Conservation (phyloP, 1,140 invertebrate genomes). For the Oreohelix idahoensis region DNA sequence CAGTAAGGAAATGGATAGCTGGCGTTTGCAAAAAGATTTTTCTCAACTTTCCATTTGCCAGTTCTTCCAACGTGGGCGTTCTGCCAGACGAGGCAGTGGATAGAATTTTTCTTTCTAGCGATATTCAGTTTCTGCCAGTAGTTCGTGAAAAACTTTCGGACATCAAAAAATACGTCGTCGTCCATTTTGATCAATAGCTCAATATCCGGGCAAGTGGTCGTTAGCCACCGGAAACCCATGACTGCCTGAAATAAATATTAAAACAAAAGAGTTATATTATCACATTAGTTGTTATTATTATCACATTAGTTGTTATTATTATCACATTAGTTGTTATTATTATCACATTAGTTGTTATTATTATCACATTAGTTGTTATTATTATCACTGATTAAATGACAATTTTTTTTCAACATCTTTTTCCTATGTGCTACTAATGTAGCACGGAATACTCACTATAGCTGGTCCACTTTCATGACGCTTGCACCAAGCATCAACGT, state of each 20-base stretch:
- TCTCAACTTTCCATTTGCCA: slow-evolving; percentile 42
- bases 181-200: slow-evolving; percentile 89
- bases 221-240: slow-evolving; percentile 87
- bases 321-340: too few species aligned
- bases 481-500: too few species aligned
- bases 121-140: background rate
- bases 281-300: too few species aligned
- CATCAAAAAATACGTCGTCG: slow-evolving; percentile 88
- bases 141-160: slow-evolving; percentile 73
- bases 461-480: too few species aligned
- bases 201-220: slow-evolving; percentile 78
- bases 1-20: slow-evolving; percentile 66
- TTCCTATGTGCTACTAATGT: too few species aligned
- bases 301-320: too few species aligned
- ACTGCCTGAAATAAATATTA: slow-evolving; percentile 73
- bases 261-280: too few species aligned
- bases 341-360: too few species aligned
- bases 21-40: slow-evolving; percentile 11
- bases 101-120: background rate
- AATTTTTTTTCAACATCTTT: too few species aligned
- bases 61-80: slow-evolving; percentile 31
- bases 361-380: too few species aligned
- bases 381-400: too few species aligned
- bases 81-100: slow-evolving; percentile 46
- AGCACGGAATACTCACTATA: too few species aligned